Percentiles rank a stretch among this genome's conserved stretches.
Conservation (phyloP, 1,140 invertebrate species). For the Lepidurus arcticus region DNA sequence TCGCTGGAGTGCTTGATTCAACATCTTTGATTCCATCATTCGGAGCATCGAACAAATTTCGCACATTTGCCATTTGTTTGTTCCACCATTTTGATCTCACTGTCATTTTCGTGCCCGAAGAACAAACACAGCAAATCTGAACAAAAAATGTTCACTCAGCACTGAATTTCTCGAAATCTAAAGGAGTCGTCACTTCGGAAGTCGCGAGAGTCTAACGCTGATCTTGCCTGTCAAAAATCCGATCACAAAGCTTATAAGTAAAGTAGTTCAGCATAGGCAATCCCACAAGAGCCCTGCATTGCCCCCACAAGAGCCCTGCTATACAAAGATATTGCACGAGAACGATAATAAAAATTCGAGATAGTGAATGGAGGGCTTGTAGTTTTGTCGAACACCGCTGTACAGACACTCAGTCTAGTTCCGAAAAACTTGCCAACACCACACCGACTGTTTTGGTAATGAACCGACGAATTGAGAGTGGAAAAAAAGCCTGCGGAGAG, state of each 20-base stretch:
- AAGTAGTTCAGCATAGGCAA: not conserved
- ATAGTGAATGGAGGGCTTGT: slow-evolving; percentile 8
- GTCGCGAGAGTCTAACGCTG: not conserved
- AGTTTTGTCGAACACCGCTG: not conserved
- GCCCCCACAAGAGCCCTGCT: too few species aligned
- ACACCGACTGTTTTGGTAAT: not conserved
- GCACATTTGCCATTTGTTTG: not conserved
- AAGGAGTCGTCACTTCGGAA: not conserved
- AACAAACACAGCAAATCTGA: not conserved
- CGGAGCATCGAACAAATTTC: not conserved
- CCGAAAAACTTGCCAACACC: not conserved
- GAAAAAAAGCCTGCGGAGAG: slow-evolving; percentile 3
- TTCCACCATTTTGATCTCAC: slow-evolving; percentile 12
- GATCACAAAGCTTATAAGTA: slow-evolving; percentile 1
- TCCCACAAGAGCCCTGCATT: not conserved
- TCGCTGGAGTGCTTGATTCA: not conserved
- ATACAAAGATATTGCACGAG: not conserved
- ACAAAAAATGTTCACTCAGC: not conserved
- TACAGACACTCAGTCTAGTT: slow-evolving; percentile 14
- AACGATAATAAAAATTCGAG: not conserved
- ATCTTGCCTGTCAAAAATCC: not conserved
- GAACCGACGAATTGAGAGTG: not conserved
- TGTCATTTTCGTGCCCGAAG: not conserved
- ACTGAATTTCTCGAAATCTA: not conserved
- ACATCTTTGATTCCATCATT: not conserved